A percentile compares a stretch with the other conserved stretches of the same genome.
These are phyloP conservation scores for Creontiades dilutus DNA, from an alignment of 2,888 invertebrate species.

Conservation along the genomic window DNA sequence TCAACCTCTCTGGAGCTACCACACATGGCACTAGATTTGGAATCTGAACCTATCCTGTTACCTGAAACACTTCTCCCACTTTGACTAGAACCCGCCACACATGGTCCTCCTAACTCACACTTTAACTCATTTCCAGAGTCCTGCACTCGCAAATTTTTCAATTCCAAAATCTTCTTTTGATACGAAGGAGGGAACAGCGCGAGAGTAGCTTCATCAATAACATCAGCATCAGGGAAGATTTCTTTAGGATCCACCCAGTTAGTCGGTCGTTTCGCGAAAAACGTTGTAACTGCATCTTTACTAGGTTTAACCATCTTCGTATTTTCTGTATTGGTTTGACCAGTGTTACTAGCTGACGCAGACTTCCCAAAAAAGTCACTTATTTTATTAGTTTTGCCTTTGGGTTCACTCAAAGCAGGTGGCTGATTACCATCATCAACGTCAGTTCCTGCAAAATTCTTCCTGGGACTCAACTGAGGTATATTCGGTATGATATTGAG, in stretches of 20 bases:
- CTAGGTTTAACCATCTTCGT: not conserved
- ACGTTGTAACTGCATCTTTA: constrained; percentile 44
- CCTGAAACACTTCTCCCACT: not conserved
- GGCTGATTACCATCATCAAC: not conserved
- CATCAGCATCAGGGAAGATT: constrained; percentile 79
- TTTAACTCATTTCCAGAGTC: constrained; percentile 49
- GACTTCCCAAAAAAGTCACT: constrained; percentile 9
- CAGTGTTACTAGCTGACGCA: not conserved
- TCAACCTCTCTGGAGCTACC: not conserved
- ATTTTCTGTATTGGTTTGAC: not conserved
- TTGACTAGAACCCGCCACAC: not conserved
- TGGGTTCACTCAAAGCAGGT: not conserved
- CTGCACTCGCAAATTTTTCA: constrained; percentile 73
- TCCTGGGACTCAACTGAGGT: constrained; percentile 49
- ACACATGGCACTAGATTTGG: not conserved
- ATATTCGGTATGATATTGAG: constrained; percentile 49
- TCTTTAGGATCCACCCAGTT: constrained; percentile 77
- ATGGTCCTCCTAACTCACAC: not conserved
- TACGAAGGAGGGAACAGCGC: constrained; percentile 78
- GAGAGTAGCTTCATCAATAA: constrained; percentile 78
- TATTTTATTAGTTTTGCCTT: not conserved
- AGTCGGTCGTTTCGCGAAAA: constrained; percentile 77
- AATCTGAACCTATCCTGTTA: not conserved
- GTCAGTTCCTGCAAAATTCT: not conserved
- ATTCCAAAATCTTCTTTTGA: constrained; percentile 77